Percentiles rank a stretch among this genome's conserved stretches.
Conservation (phyloP, 2,113 vertebrate genomes). For the Heloderma charlesbogerti region DNA sequence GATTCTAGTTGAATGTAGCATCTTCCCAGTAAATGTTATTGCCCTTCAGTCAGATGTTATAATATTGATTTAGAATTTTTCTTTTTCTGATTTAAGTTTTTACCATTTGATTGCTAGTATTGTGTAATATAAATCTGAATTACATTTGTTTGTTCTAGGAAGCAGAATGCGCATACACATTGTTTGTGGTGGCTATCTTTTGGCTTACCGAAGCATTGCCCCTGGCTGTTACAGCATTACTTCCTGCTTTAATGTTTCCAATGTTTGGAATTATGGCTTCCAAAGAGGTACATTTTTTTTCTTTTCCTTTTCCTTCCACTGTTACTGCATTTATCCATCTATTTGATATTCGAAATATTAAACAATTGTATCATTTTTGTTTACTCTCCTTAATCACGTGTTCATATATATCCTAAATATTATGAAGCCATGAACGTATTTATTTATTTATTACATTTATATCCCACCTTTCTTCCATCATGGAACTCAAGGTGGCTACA, state of each 20-base stretch:
- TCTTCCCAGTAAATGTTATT: not conserved
- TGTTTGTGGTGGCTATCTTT: slow-evolving; percentile 87
- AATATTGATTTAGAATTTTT: not conserved
- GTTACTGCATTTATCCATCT: not conserved
- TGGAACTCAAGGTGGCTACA: too few relatives aligned
- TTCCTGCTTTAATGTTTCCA: slow-evolving; percentile 90
- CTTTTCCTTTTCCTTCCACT: not conserved
- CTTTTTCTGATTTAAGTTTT: not conserved
- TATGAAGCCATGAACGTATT: not conserved
- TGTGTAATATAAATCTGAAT: not conserved
- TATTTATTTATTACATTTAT: too few relatives aligned
- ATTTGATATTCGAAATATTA: not conserved
- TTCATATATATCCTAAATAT: not conserved
- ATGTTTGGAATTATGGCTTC: slow-evolving; percentile 89
- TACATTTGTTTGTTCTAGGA: slow-evolving; percentile 77
- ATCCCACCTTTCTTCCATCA: too few relatives aligned
- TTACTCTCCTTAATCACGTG: not conserved
- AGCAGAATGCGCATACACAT: slow-evolving; percentile 87
- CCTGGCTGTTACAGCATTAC: slow-evolving; percentile 86
- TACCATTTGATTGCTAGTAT: not conserved
- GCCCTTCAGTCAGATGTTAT: not conserved
- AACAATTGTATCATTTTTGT: not conserved
- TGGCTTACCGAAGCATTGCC: slow-evolving; percentile 92
- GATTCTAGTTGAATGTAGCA: not conserved
- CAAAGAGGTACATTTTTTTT: slow-evolving; percentile 75